Conservation (phyloP, 2,797 vertebrate genomes). For the Masticophis lateralis region DNA sequence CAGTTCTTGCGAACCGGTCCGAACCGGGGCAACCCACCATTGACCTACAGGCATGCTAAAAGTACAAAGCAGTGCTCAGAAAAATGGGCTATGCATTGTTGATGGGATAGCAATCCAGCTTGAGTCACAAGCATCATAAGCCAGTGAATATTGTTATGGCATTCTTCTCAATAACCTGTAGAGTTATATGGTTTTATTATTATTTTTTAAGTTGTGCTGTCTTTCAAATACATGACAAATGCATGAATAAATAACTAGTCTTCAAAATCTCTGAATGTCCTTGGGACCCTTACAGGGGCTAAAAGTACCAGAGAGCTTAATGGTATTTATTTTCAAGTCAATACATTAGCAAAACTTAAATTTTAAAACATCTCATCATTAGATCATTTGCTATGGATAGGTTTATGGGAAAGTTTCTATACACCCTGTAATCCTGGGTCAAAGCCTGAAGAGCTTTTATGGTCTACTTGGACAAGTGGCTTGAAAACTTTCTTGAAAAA, state of each 20-base stretch:
- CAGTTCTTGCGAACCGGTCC: too few relatives aligned
- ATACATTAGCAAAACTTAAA: background rate
- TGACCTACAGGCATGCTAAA: too few relatives aligned
- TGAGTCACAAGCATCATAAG: background rate
- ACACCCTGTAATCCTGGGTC: too few relatives aligned
- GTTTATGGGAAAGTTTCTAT: too few relatives aligned
- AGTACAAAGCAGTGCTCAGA: background rate
- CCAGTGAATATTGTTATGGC: background rate
- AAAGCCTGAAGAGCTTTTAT: background rate
- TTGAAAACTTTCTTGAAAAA: background rate
- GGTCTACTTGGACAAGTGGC: background rate
- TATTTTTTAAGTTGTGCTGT: background rate
- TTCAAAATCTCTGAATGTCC: background rate
- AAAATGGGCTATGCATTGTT: background rate
- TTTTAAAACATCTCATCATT: background rate
- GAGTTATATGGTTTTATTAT: background rate
- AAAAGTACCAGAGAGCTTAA: background rate
- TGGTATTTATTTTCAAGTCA: background rate
- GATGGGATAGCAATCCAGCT: background rate
- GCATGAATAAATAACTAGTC: background rate
- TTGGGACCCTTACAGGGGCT: background rate
- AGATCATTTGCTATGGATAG: background rate
- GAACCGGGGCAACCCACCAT: too few relatives aligned
- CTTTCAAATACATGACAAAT: background rate
- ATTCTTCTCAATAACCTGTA: background rate